Evolutionary conservation across 2,888 invertebrate genomes (phyloP).

Genomic region (Coelopa pilipes): DNA sequence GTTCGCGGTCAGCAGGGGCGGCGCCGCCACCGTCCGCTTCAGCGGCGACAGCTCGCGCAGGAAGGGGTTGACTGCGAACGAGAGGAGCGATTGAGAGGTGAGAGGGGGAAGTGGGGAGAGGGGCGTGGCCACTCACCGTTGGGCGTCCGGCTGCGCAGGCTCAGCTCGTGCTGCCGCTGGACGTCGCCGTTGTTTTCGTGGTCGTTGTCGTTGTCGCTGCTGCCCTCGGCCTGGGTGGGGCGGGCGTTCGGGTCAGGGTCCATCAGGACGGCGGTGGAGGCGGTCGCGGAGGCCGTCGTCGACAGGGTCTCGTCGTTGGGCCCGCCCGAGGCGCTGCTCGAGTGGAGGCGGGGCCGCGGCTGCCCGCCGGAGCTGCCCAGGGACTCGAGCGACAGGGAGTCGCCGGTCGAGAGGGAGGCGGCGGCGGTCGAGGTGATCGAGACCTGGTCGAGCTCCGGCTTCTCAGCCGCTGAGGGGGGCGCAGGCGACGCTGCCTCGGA

Average conservation of each 20-base stretch:
- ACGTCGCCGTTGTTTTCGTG: constrained; percentile 25
- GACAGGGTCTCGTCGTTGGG: constrained; percentile 52
- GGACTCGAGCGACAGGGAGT: constrained; percentile 63
- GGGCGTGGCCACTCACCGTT: constrained; percentile 49
- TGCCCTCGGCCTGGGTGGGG: constrained; percentile 39
- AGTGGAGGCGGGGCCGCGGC: constrained; percentile 60
- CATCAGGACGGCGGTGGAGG: constrained; percentile 59
- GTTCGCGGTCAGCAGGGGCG: constrained; percentile 53
- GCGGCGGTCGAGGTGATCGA: constrained; percentile 21
- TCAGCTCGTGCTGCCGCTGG: too few species aligned
- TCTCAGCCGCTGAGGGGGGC: constrained; percentile 33
- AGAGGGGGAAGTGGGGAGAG: too few species aligned
- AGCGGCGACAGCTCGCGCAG: constrained; percentile 52
- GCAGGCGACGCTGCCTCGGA: constrained; percentile 18
- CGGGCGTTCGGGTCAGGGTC: constrained; percentile 52
- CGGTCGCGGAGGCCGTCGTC: constrained; percentile 55
- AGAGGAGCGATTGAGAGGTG: too few species aligned
- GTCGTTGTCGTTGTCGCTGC: constrained; percentile 33
- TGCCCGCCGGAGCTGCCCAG: constrained; percentile 53
- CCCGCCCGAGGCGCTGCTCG: constrained; percentile 57
- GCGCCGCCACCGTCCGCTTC: constrained; percentile 48
- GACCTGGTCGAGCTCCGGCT: constrained; percentile 27
- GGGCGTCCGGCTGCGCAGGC: constrained; percentile 37
- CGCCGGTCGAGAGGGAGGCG: constrained; percentile 45
- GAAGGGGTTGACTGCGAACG: constrained; percentile 58